Evolutionary conservation across 2,888 invertebrate genomes (phyloP).

Genomic region (Drosophila antonietae): DNA sequence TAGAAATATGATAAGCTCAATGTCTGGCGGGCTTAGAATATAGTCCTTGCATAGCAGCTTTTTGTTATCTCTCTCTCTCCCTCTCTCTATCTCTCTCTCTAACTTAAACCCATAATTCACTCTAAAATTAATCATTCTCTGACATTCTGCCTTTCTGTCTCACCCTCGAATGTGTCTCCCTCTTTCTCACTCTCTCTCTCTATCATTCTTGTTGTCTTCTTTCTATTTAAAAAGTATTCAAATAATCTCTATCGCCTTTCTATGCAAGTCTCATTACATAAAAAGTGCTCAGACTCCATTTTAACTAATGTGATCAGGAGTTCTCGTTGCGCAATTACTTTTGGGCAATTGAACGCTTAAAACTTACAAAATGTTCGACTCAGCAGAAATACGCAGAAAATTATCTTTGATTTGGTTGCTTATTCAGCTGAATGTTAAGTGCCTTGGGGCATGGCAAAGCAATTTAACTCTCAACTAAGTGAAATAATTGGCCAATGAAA

Average conservation of each 20-base stretch:
- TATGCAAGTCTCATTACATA: background rate
- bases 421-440: slow-evolving; percentile 9
- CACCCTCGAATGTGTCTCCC: background rate
- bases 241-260: background rate
- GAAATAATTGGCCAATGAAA: slow-evolving; percentile 43
- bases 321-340: background rate
- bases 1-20: background rate
- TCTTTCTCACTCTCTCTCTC: background rate
- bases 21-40: background rate
- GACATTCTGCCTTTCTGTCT: background rate
- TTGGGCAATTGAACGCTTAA: background rate
- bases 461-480: slow-evolving; percentile 35
- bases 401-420: slow-evolving; percentile 13
- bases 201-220: background rate
- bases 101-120: too few relatives aligned
- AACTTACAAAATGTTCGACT: background rate
- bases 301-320: background rate
- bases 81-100: too few relatives aligned
- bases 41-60: background rate
- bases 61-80: background rate
- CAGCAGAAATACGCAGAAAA: background rate
- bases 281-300: background rate
- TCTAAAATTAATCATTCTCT: too few relatives aligned
- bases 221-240: too few relatives aligned
- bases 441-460: slow-evolving; percentile 7